Evolutionary conservation across 2,888 invertebrate species (phyloP).

Genomic region (Heliconius erato): DNA sequence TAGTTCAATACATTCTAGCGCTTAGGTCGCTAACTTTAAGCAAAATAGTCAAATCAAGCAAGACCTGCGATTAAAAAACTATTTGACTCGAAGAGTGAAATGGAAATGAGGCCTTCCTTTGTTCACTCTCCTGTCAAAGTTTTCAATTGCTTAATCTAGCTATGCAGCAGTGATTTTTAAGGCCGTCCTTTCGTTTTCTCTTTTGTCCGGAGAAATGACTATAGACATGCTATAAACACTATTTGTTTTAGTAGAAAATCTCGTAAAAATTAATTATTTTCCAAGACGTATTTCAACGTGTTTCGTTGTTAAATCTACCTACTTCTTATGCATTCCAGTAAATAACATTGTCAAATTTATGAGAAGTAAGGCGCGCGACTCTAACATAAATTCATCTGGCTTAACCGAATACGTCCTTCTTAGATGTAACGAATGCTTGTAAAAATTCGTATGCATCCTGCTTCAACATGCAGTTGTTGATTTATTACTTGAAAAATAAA

Average conservation of each 20-base stretch:
- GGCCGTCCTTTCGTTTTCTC: constrained; percentile 1
- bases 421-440: constrained; percentile 47
- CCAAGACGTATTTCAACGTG: neutral
- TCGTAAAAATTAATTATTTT: neutral
- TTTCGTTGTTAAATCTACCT: constrained; percentile 31
- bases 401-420: constrained; percentile 48
- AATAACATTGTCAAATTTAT: constrained; percentile 44
- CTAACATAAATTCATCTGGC: constrained; percentile 49
- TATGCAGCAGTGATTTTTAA: constrained; percentile 29
- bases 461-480: constrained; percentile 33
- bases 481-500: constrained; percentile 19
- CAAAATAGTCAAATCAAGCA: constrained; percentile 21
- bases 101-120: constrained; percentile 35
- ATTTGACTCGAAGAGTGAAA: constrained; percentile 32
- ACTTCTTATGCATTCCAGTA: constrained; percentile 31
- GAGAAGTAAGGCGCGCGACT: constrained; percentile 46
- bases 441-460: constrained; percentile 42
- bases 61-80: constrained; percentile 30
- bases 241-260: constrained; percentile 1
- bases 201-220: neutral
- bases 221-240: constrained; percentile 11
- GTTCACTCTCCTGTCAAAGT: constrained; percentile 24
- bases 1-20: neutral
- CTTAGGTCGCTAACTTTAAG: constrained; percentile 1
- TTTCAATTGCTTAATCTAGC: constrained; percentile 33